A percentile compares a stretch with the other conserved stretches of the same genome.
These are phyloP conservation scores for Luperina nickerlii DNA, from an alignment of 2,888 invertebrate species.

Conservation along the genomic window DNA sequence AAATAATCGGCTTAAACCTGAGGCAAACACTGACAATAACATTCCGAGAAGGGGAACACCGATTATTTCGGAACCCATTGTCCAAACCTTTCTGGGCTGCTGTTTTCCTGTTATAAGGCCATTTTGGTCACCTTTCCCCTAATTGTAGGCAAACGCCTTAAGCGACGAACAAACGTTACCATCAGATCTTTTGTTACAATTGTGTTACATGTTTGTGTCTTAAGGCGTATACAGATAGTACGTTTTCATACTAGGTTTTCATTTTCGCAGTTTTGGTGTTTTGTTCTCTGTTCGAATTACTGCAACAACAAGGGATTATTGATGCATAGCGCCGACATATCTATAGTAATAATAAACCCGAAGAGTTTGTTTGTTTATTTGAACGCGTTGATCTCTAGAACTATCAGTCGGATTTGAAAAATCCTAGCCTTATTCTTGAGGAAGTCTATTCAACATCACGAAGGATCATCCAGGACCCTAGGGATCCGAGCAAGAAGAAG, in stretches of 20 bases:
- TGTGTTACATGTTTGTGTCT: slow-evolving; percentile 36
- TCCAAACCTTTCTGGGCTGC: slow-evolving; percentile 78
- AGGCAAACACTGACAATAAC: slow-evolving; percentile 73
- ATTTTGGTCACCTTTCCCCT: slow-evolving; percentile 77
- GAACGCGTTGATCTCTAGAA: too few relatives aligned
- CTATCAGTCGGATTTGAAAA: too few relatives aligned
- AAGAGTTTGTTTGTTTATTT: too few relatives aligned
- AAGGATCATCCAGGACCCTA: too few relatives aligned
- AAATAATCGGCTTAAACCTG: slow-evolving; percentile 77
- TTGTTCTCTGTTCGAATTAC: neutral
- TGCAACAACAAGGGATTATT: neutral
- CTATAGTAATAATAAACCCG: too few relatives aligned
- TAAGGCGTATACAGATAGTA: slow-evolving; percentile 14
- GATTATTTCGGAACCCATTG: slow-evolving; percentile 76
- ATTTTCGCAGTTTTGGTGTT: neutral
- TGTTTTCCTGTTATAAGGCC: slow-evolving; percentile 77
- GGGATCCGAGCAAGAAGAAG: too few relatives aligned
- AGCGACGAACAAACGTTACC: slow-evolving; percentile 72
- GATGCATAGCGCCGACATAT: neutral
- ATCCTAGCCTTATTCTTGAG: too few relatives aligned
- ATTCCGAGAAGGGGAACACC: slow-evolving; percentile 71
- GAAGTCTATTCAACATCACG: too few relatives aligned
- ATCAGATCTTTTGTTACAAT: slow-evolving; percentile 58
- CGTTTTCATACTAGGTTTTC: neutral
- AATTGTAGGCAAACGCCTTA: slow-evolving; percentile 79